Evolutionary conservation across 2,113 vertebrate species (phyloP).

Genomic region (Poecilia latipinna): DNA sequence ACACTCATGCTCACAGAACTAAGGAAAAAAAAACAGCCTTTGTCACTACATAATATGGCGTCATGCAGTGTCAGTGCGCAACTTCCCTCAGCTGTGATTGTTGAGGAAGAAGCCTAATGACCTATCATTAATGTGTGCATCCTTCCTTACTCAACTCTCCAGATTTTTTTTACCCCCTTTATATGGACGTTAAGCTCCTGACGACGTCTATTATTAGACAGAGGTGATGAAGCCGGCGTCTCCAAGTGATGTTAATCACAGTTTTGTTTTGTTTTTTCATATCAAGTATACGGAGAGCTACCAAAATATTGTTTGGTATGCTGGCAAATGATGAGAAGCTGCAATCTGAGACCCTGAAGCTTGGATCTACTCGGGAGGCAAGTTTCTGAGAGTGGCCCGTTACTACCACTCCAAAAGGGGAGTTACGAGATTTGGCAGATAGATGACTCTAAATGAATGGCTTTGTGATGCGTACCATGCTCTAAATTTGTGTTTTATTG

Average conservation of each 20-base stretch:
- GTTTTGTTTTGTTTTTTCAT: no score
- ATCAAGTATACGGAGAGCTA: no score
- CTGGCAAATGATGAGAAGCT: no score
- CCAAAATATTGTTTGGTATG: no score
- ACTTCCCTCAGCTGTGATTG: conserved; percentile 15
- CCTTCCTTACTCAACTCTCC: neutral
- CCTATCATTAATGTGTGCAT: neutral
- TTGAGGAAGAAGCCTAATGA: neutral
- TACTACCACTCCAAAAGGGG: no score
- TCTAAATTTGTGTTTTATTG: no score
- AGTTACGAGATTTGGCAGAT: no score
- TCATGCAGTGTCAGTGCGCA: conserved; percentile 18
- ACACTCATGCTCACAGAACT: neutral
- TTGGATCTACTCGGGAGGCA: no score
- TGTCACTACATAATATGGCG: conserved; percentile 8
- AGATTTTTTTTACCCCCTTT: neutral
- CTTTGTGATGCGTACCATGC: no score
- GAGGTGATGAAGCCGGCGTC: conserved; percentile 8
- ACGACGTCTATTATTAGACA: neutral
- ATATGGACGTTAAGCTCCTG: neutral
- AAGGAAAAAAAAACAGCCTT: neutral
- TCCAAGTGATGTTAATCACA: conserved; percentile 11
- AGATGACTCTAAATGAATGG: no score
- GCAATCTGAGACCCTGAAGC: no score
- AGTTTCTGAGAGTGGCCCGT: no score